Percentiles rank a stretch among this genome's conserved stretches.
phyloP scores from a whole-genome alignment of 2,797 vertebrate genomes.

The Simalia tracyae region DNA sequence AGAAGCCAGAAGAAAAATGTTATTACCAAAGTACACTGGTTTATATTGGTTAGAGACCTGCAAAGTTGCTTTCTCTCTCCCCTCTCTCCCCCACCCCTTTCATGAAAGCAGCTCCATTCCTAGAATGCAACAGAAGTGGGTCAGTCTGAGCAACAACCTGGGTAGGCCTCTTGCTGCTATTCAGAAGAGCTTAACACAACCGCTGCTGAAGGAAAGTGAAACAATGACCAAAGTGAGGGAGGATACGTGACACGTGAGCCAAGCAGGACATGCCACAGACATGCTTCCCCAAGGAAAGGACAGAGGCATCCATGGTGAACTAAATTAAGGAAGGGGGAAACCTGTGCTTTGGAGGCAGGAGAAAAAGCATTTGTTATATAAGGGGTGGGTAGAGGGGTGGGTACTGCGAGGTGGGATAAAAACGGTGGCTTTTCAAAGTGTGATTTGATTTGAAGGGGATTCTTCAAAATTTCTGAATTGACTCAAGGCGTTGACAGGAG shows the following conservation, averaged over 20 bases:
- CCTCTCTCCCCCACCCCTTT: background rate
- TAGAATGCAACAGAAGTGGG: conserved; percentile 47
- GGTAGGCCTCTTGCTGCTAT: conserved; percentile 56
- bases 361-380: background rate
- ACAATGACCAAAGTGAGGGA: conserved; percentile 61
- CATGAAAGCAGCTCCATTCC: conserved; percentile 50
- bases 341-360: background rate
- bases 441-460: no score
- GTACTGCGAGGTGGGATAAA: no score
- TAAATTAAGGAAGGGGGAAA: background rate
- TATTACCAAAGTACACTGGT: conserved; percentile 50
- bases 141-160: conserved; percentile 38
- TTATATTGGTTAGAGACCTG: conserved; percentile 57
- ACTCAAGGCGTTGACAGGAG: no score
- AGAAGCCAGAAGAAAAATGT: conserved; percentile 23
- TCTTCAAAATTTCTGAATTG: no score
- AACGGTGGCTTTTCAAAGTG: no score
- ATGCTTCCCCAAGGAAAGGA: background rate
- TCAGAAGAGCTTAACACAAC: conserved; percentile 54
- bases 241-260: conserved; percentile 39
- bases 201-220: conserved; percentile 51
- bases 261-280: background rate
- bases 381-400: no score
- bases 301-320: background rate
- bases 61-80: conserved; percentile 31